Base-by-base conservation (phyloP, 1,140 invertebrate genomes). In the Cryptotermes secundus region DNA sequence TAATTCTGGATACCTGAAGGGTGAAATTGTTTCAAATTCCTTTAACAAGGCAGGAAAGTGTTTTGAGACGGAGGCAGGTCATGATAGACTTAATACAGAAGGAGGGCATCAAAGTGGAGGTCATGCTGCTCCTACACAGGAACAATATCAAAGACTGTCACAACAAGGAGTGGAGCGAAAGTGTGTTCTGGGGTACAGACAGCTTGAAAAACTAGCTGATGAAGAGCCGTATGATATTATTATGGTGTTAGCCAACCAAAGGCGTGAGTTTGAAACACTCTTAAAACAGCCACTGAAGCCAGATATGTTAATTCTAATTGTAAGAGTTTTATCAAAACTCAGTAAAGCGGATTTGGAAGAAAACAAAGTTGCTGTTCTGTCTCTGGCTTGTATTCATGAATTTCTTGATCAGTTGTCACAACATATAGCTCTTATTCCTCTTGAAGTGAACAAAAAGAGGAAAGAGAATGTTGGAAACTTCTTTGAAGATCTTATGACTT, bases 261-360 rank as follows among this genome's bases (percentile, higher is more conserved):
- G 31, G 6, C 34, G 34, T 49, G 85, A 83, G 2, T 86, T 87
- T 79, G 72, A 84, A 34, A 84, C 86, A 22, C 72, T 87, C 38
- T 38, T 87, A 3, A 83, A 83, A 4, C 31, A 34, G 10, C 45
- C 82, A 79, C 83, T 87, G 35, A 72, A 53, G 12, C 85, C 85
- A 1, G 87, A 87, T 84, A 49, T 42, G 31, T 82, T 87, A 24
- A 86, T 87, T 49, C 59, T 87, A 7, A 82, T 87, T 19, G 38
- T 87, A 22, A 86, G 88, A 87, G 85, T 90, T 34, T 65, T 90
- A 49, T 83, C 88, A 7, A 90, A 89, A 88, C 83, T 89, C 26
- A 89, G 88, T 38, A 79, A 86, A 79, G 88, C 88, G 2, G 86
- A 88, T 16, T 91, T 91, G 83, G 88, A 88, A 45, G 87, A 89